These are phyloP conservation scores for Aphelenchoides besseyi DNA, from an alignment of 1,140 invertebrate species.

Conservation along the genomic window DNA sequence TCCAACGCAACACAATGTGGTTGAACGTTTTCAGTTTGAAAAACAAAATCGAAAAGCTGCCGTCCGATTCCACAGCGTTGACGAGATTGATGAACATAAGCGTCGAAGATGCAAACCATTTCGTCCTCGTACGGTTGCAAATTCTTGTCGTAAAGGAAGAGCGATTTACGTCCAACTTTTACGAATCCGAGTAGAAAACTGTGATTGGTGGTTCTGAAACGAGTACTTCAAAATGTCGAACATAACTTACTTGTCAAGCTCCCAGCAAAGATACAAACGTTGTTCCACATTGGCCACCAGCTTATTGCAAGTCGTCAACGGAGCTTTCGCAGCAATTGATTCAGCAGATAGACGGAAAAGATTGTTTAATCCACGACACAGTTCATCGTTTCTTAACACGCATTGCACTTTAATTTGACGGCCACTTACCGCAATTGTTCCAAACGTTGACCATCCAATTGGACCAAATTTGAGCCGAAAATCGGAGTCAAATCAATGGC, in stretches of 20 bases:
- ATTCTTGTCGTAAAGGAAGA: slow-evolving; percentile 74
- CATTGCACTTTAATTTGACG: neutral
- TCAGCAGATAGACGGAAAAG: slow-evolving; percentile 26
- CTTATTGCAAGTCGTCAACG: slow-evolving; percentile 31
- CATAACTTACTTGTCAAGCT: slow-evolving; percentile 47
- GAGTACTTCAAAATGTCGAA: too few species aligned
- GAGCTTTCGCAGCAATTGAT: neutral
- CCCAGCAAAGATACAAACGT: slow-evolving; percentile 50
- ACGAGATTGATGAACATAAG: slow-evolving; percentile 76
- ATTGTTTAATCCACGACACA: slow-evolving; percentile 37
- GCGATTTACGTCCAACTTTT: slow-evolving; percentile 78
- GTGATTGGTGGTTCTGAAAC: neutral
- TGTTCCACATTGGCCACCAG: slow-evolving; percentile 39
- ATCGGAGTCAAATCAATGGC: slow-evolving; percentile 45
- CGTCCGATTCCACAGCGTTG: slow-evolving; percentile 77
- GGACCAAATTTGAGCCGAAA: slow-evolving; percentile 46
- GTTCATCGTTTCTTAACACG: slow-evolving; percentile 37
- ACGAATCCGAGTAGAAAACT: slow-evolving; percentile 74
- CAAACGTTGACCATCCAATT: slow-evolving; percentile 50
- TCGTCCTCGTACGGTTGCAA: slow-evolving; percentile 51
- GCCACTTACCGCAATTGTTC: slow-evolving; percentile 39
- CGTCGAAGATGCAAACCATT: slow-evolving; percentile 76
- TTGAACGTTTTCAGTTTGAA: slow-evolving; percentile 65
- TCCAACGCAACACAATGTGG: slow-evolving; percentile 46
- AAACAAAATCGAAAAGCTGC: slow-evolving; percentile 76